phyloP scores from a whole-genome alignment of 1,140 invertebrate genomes.

The Drosophila jambulina region DNA sequence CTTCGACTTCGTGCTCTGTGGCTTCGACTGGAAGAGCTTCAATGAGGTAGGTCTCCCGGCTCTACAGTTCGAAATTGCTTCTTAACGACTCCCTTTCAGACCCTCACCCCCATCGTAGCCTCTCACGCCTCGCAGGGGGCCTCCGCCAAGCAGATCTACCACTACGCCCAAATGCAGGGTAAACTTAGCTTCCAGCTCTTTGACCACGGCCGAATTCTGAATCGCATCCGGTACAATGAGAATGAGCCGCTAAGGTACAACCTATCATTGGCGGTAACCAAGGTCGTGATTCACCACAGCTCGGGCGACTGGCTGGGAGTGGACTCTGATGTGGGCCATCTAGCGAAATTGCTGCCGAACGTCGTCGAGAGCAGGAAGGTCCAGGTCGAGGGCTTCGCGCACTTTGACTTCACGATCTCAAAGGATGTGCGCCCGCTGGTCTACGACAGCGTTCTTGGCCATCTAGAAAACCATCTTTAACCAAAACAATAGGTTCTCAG shows the following conservation, averaged over 20 bases:
- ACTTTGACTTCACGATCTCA: slow-evolving; percentile 56
- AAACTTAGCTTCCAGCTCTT: slow-evolving; percentile 18
- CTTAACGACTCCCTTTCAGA: slow-evolving; percentile 9
- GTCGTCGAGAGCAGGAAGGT: slow-evolving; percentile 30
- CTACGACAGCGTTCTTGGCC: slow-evolving; percentile 24
- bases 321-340: slow-evolving; percentile 15
- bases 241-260: slow-evolving; percentile 34
- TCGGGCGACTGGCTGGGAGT: slow-evolving; percentile 44
- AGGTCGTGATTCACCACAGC: slow-evolving; percentile 47
- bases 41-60: slow-evolving; percentile 26
- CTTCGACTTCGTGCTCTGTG: slow-evolving; percentile 58
- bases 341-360: slow-evolving; percentile 31
- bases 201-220: slow-evolving; percentile 30
- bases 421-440: slow-evolving; percentile 32
- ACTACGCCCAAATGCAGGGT: slow-evolving; percentile 51
- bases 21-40: slow-evolving; percentile 55
- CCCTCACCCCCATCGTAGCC: slow-evolving; percentile 39
- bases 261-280: slow-evolving; percentile 13
- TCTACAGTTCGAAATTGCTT: too few species aligned
- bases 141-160: slow-evolving; percentile 42
- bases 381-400: slow-evolving; percentile 15
- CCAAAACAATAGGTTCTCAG: neutral
- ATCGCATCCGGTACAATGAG: slow-evolving; percentile 11
- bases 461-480: neutral
- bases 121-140: slow-evolving; percentile 53